Percentiles rank a stretch among this genome's conserved stretches.
Evolutionary conservation across 2,797 vertebrate species (phyloP).

Genomic region (Lacerta agilis): DNA sequence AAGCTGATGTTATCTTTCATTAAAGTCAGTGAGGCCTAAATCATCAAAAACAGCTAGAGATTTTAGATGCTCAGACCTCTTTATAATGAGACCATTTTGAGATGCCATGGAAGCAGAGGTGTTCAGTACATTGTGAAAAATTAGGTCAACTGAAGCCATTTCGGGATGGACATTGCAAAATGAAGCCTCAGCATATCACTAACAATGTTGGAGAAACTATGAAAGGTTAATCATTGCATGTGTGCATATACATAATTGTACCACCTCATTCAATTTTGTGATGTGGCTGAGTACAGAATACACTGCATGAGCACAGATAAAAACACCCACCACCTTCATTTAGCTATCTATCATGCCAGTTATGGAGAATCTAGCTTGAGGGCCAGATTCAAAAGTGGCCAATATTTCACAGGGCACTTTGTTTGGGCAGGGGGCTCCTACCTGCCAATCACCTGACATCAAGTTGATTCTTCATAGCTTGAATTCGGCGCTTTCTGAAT

Average conservation of each 20-base stretch:
- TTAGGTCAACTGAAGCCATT: background rate
- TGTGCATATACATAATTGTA: background rate
- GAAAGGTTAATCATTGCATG: background rate
- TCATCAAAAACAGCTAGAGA: constrained; percentile 36
- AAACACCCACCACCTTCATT: background rate
- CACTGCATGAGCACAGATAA: background rate
- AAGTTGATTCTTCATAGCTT: too few species aligned
- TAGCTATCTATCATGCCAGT: too few species aligned
- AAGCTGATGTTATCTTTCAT: constrained; percentile 25
- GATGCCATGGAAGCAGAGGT: background rate
- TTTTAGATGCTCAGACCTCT: background rate
- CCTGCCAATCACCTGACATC: too few species aligned
- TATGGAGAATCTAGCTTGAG: too few species aligned
- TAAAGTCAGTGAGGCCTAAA: background rate
- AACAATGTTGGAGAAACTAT: background rate
- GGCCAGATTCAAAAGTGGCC: too few species aligned
- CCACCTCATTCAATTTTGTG: background rate
- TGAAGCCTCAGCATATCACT: background rate
- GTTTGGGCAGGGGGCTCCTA: too few species aligned
- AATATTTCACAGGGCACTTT: too few species aligned
- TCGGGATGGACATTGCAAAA: background rate
- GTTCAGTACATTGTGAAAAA: background rate
- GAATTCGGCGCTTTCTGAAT: too few species aligned
- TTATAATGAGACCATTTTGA: constrained; percentile 2
- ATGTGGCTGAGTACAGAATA: background rate